Base-by-base conservation (phyloP, 23 tunicate species). In the Clavelina lepadiformis region DNA sequence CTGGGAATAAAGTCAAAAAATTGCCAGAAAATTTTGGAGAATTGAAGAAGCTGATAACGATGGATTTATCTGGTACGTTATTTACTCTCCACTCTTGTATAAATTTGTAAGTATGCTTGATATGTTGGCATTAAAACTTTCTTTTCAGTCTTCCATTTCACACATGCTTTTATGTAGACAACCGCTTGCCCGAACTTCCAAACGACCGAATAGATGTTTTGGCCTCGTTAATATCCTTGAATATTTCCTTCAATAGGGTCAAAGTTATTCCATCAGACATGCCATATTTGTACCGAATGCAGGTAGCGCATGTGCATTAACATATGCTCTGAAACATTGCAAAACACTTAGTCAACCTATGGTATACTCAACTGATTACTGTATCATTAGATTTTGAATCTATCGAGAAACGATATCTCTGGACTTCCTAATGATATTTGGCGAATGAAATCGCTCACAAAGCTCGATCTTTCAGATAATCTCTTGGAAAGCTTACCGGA, bases 21-120 rank as follows among this genome's bases (percentile, higher is more conserved):
- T 49, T 80, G 21, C 99, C 99, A 38, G 75, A 78, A 28, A 91
- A 91, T 49, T 91, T 91, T 35, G 98, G 98, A 50, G 98, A 82
- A 30, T 53, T 91, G 64, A 91, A 83, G 34, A 74, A 76, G 46
- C 37, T 91, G 52, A 77, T 70, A 33, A 49, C 65, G 1, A 74
- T 91, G 82, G 78, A 91, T 82, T 72, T 91, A 35, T 82, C 98
- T 33, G 79, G 97, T 75, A 33, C 46, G 69, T 21, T 24, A 6
- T 63, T 38, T 20, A n/a, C n/a, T n/a, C n/a, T n/a, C n/a, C n/a
- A n/a, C n/a, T n/a, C n/a, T n/a, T n/a, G n/a, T n/a, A n/a, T n/a
- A n/a, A n/a, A n/a, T 31, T 33, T 61, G 49, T 41, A 11, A 8
- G 49, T 15, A 41, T 15, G 11, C 49, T 41, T 41, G 11, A 41